Conservation (phyloP, 2,888 invertebrate species). For the Macropis europaea region DNA sequence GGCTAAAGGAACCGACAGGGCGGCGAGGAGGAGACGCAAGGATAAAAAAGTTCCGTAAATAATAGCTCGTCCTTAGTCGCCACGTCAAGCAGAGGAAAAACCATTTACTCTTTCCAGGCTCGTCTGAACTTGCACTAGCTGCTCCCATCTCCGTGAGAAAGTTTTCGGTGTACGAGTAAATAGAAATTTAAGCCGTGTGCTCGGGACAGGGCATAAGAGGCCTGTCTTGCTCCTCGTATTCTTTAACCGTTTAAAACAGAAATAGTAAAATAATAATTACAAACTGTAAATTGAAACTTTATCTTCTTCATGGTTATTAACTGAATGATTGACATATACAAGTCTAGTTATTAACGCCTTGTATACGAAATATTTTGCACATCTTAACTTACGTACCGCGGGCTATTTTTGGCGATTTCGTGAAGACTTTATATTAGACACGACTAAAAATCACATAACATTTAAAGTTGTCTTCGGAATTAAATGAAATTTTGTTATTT, state of each 20-base stretch:
- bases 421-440: no score
- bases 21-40: slow-evolving; percentile 25
- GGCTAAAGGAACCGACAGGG: slow-evolving; percentile 28
- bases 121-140: slow-evolving; percentile 34
- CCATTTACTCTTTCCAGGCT: slow-evolving; percentile 46
- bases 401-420: no score
- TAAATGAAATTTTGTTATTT: no score
- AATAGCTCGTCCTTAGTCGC: slow-evolving; percentile 49
- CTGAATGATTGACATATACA: no score
- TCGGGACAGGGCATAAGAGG: slow-evolving; percentile 39
- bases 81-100: slow-evolving; percentile 43
- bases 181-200: slow-evolving; percentile 62
- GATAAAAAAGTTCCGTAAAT: slow-evolving; percentile 51
- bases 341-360: no score
- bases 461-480: no score
- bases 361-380: no score
- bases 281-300: no score
- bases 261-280: no score
- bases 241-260: slow-evolving; percentile 1
- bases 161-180: slow-evolving; percentile 56
- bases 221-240: background rate
- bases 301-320: no score
- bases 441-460: no score
- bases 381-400: no score
- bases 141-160: slow-evolving; percentile 33